Evolutionary conservation across 2,113 vertebrate species (phyloP).

Genomic region (Chlorodrepanis virens): DNA sequence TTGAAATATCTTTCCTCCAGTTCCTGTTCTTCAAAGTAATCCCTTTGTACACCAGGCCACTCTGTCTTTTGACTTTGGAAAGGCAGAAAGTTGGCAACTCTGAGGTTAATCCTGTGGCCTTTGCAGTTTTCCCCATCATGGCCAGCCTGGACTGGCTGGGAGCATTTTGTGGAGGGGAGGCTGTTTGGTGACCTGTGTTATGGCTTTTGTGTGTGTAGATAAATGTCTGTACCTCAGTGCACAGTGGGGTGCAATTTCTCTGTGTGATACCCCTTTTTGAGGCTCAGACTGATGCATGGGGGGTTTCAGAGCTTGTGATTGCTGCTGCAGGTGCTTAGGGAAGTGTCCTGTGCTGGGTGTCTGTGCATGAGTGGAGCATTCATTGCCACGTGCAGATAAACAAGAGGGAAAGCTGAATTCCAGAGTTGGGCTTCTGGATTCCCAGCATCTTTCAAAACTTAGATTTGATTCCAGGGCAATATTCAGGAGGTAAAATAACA

Average conservation of each 20-base stretch:
- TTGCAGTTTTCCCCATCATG: neutral
- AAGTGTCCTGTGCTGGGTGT: neutral
- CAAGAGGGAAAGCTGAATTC: neutral
- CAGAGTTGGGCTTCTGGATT: neutral
- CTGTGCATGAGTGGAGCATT: neutral
- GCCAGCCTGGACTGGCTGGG: neutral
- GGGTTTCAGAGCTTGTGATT: neutral
- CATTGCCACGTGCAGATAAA: accelerated
- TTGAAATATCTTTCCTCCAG: neutral
- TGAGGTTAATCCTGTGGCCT: neutral
- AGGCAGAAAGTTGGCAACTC: neutral
- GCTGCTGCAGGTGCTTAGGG: neutral
- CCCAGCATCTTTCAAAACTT: neutral
- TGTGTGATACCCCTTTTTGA: neutral
- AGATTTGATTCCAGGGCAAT: neutral
- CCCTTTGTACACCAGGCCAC: neutral
- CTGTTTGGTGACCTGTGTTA: neutral
- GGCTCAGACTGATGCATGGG: neutral
- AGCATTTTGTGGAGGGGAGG: neutral
- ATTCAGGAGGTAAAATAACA: neutral
- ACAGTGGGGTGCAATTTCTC: neutral
- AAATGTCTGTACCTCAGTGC: neutral
- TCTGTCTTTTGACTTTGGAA: neutral
- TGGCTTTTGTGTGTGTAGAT: neutral
- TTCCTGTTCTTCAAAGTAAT: neutral